Evolutionary conservation across 92 coral and sea anemone species (phyloP).

Genomic region (Phenganax subtilis): DNA sequence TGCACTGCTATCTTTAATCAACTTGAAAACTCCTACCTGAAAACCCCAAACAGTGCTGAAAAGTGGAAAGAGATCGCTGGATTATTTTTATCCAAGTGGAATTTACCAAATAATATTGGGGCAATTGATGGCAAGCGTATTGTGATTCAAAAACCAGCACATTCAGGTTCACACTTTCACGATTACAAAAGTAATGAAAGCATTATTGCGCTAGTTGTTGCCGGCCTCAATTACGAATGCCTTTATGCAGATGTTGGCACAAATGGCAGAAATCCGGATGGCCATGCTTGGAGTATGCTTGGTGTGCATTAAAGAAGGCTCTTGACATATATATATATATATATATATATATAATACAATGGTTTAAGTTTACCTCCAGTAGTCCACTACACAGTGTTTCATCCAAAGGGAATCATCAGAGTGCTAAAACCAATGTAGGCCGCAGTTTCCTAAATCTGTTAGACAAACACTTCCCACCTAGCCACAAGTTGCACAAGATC

Average conservation of each 20-base stretch:
- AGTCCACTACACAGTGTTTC: too few relatives aligned
- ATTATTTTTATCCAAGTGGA: slow-evolving; percentile 45
- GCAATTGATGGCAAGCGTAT: slow-evolving; percentile 51
- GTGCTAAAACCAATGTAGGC: too few relatives aligned
- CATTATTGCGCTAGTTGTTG: slow-evolving; percentile 45
- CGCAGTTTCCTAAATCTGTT: too few relatives aligned
- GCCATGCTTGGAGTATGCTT: too few relatives aligned
- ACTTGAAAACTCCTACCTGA: slow-evolving; percentile 15
- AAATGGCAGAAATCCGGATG: slow-evolving; percentile 35
- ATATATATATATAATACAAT: too few relatives aligned
- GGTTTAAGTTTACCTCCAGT: too few relatives aligned
- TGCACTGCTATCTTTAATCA: slow-evolving; percentile 32
- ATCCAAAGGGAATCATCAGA: too few relatives aligned
- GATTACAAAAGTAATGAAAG: slow-evolving; percentile 57
- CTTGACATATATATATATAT: too few relatives aligned
- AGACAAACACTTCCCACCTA: too few relatives aligned
- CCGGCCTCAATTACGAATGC: slow-evolving; percentile 51
- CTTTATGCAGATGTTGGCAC: slow-evolving; percentile 47
- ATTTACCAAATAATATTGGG: slow-evolving; percentile 52
- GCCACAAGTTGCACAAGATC: too few relatives aligned
- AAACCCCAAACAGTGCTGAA: slow-evolving; percentile 44
- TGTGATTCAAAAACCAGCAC: slow-evolving; percentile 49
- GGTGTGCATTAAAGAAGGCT: too few relatives aligned
- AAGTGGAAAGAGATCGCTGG: slow-evolving; percentile 49
- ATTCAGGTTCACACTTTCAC: slow-evolving; percentile 53